A percentile compares a stretch with the other conserved stretches of the same genome.
Evolutionary conservation across 2,113 vertebrate genomes (phyloP).

Genomic region (Lamprotornis superbus): DNA sequence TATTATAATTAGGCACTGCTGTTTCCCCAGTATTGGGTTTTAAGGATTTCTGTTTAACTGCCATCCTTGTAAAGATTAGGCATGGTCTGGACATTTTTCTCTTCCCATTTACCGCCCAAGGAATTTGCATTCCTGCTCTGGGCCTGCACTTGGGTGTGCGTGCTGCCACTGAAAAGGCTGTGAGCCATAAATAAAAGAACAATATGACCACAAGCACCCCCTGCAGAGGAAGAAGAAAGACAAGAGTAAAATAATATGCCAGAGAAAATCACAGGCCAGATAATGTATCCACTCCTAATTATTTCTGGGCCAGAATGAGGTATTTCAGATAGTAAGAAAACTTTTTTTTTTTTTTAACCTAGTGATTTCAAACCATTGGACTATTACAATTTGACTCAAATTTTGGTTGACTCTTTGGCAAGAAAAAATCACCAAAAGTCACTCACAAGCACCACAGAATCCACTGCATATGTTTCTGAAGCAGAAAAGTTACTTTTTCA

Average conservation of each 20-base stretch:
- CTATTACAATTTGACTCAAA: not conserved
- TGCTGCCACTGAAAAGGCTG: slow-evolving; percentile 42
- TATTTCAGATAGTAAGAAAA: not conserved
- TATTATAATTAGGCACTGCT: not conserved
- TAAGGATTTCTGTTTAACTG: not conserved
- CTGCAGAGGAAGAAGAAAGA: slow-evolving; percentile 26
- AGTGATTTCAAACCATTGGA: not conserved
- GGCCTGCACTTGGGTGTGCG: not conserved
- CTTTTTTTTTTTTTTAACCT: not conserved
- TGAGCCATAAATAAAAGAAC: slow-evolving; percentile 58
- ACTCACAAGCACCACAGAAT: not conserved
- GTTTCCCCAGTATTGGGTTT: not conserved
- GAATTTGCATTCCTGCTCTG: not conserved
- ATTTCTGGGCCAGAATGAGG: not conserved
- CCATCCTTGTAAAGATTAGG: not conserved
- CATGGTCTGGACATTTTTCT: not conserved
- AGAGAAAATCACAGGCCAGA: not conserved
- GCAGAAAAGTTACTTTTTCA: not conserved
- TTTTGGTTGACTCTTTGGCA: not conserved
- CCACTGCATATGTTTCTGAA: not conserved
- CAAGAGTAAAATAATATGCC: slow-evolving; percentile 41
- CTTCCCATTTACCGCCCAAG: not conserved
- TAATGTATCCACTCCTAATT: slow-evolving; percentile 17
- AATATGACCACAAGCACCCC: slow-evolving; percentile 51
- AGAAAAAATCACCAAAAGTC: not conserved